Base-by-base conservation (phyloP, 2,797 vertebrate species). In the Microtus agrestis region DNA sequence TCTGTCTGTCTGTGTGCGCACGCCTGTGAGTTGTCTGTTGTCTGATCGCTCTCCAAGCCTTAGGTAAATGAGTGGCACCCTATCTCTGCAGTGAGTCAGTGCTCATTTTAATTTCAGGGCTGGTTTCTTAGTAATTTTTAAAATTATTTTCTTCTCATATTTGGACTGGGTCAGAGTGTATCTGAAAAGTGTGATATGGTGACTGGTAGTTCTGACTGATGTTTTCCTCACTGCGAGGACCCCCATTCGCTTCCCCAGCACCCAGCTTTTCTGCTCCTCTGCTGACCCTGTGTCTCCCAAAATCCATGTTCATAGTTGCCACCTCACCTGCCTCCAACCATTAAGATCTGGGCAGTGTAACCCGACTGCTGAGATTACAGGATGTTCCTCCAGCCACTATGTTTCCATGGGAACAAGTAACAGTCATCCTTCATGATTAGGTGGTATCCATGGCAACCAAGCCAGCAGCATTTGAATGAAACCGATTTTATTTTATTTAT, bases 381-480 rank as follows among this genome's bases (percentile, higher is more conserved):
- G 98, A 99, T 98, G 98, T 98, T 98, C 97, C 97, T 97, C 95
- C 93, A 98, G 98, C 98, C 97, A 98, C 97, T 63, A 78, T 93
- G 98, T 99, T 99, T 95, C 98, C 98, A 98, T 98, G 95, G 98
- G 48, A 98, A 98, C 98, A 96, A 96, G 98, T 98, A 98, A 98
- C 98, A 98, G 98, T 98, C 98, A 98, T 98, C 98, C 98, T 98
- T 98, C 98, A 98, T 98, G 98, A 98, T 99, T 98, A 98, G 98
- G 97, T 97, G 95, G 98, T 98, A 98, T 98, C 98, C 98, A 98
- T 98, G 98, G 98, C 97, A 98, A 99, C 98, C 87, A 95, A 98
- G 97, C 9, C 97, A 98, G 97, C 96, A 97, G 97, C 97, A 98
- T 98, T 98, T 98, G 98, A 98, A 97, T 98, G 98, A 98, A 98